A percentile compares a stretch with the other conserved stretches of the same genome.
Evolutionary conservation across 2,888 invertebrate species (phyloP).

Genomic region (Drosophila prolongata): DNA sequence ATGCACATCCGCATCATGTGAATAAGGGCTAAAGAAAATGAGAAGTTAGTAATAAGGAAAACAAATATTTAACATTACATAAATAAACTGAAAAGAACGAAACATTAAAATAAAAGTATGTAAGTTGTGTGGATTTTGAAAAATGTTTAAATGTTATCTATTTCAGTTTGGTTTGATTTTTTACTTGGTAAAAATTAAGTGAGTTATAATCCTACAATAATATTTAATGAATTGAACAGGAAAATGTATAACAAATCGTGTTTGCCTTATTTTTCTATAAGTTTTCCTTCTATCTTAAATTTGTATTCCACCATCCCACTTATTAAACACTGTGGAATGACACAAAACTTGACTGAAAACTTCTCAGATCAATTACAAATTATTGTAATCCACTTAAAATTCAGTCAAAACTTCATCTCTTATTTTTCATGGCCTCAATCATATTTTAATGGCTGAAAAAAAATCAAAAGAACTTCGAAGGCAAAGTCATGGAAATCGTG

Average conservation of each 20-base stretch:
- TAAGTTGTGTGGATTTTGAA: too few relatives aligned
- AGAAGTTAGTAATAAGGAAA: neutral
- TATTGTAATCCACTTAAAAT: constrained; percentile 66
- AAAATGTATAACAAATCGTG: too few relatives aligned
- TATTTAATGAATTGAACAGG: too few relatives aligned
- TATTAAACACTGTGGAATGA: constrained; percentile 13
- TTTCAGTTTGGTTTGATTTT: too few relatives aligned
- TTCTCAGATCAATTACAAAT: constrained; percentile 55
- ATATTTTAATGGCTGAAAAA: constrained; percentile 5
- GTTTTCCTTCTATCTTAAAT: too few relatives aligned
- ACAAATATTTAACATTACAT: neutral
- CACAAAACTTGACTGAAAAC: constrained; percentile 20
- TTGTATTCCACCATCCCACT: too few relatives aligned
- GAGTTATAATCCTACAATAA: too few relatives aligned
- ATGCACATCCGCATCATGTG: neutral
- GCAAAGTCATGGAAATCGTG: constrained; percentile 69
- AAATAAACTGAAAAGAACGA: too few relatives aligned
- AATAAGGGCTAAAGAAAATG: neutral
- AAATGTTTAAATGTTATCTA: neutral
- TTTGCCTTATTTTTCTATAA: too few relatives aligned
- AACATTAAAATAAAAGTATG: too few relatives aligned
- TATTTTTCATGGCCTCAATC: neutral
- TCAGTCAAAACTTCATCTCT: constrained; percentile 56
- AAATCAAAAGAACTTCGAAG: constrained; percentile 43
- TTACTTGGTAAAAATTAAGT: too few relatives aligned